Base-by-base conservation (phyloP, 1,140 invertebrate genomes). In the Macrocentrus cingulum region DNA sequence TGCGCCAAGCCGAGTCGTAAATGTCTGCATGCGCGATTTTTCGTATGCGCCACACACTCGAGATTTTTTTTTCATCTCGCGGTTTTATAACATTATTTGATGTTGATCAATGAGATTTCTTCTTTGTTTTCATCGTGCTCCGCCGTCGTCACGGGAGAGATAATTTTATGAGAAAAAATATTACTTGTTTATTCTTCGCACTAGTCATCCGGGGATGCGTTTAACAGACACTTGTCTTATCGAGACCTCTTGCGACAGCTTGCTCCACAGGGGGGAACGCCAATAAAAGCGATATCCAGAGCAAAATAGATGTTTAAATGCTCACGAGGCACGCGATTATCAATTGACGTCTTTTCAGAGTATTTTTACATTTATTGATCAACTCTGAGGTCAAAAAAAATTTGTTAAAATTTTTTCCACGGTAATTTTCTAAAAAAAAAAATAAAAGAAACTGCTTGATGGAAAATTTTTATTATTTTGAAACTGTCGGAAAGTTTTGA, bases 251-350 rank as follows among this genome's bases (percentile, higher is more conserved):
- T 66, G 70, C 70, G 65, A 66, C 59, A 68, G 55, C 56, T 66
- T 67, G 57, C 36, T 18, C 51, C 70, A 71, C 71, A 60, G 66
- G 72, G 69, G 74, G 71, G 72, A 68, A 69, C 62, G 50, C 66
- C 61, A 74, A 76, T 76, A 74, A 75, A 61, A 53, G 46, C 44
- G 63, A 66, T 72, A 29, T 29, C 25, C 4, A 29, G 25, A 29
- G 9, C 25, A 29, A 29, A 29, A 29, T 5, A 29, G 9, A 29
- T 5, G 25, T 29, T 68, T 71, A 69, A 58, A 62, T n/a, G n/a
- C n/a, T n/a, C n/a, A n/a, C n/a, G n/a, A n/a, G n/a, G n/a, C n/a
- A n/a, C n/a, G n/a, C n/a, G n/a, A n/a, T n/a, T n/a, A 13, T 39
- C 18, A n/a, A 19, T 44, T 44, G 41, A 15, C 15, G 7, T 41